phyloP scores from a whole-genome alignment of 2,797 vertebrate species.

The Neopelma chrysocephalum region DNA sequence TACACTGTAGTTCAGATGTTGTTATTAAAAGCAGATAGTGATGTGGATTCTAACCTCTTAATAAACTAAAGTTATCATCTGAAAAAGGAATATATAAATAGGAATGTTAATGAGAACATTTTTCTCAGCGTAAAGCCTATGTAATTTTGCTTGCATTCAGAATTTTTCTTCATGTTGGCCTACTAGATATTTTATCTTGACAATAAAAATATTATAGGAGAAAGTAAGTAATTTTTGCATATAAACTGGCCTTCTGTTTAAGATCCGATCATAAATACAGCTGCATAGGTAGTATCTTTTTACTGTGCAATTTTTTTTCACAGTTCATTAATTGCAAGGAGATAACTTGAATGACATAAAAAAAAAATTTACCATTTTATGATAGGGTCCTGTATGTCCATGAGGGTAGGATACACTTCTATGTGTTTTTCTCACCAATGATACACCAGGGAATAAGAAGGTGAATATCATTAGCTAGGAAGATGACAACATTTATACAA shows the following conservation, averaged over 20 bases:
- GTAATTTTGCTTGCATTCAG: not conserved
- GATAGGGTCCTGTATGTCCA: not conserved
- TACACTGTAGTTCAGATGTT: not conserved
- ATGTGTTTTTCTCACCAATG: not conserved
- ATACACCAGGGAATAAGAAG: not conserved
- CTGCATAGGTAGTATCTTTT: not conserved
- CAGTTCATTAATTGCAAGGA: not conserved
- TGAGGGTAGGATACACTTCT: not conserved
- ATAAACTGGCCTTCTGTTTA: not conserved
- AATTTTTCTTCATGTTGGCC: not conserved
- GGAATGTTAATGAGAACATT: not conserved
- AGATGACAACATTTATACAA: not conserved
- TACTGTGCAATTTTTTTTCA: not conserved
- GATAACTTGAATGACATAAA: not conserved
- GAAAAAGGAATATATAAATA: not conserved
- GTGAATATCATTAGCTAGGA: not conserved
- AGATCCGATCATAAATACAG: not conserved
- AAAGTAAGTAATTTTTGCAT: not conserved
- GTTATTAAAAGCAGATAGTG: not conserved
- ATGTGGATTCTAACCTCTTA: not conserved
- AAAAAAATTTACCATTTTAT: not conserved
- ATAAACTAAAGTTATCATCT: not conserved
- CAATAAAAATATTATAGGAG: not conserved
- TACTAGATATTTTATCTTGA: not conserved
- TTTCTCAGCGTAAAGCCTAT: not conserved